phyloP scores from a whole-genome alignment of 2,113 vertebrate species.

The Anhinga anhinga region DNA sequence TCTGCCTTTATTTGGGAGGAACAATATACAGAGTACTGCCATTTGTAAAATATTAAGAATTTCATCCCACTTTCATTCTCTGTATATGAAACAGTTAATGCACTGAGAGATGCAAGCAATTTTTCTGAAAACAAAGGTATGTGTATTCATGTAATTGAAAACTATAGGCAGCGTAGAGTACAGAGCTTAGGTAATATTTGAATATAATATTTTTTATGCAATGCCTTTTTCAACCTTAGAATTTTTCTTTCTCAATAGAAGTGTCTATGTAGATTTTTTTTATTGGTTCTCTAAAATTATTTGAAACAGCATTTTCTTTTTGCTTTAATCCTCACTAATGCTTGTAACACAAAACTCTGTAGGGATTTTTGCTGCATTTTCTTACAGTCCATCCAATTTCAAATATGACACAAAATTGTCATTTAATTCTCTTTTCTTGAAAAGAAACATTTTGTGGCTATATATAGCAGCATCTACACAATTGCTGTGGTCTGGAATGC shows the following conservation, averaged over 20 bases:
- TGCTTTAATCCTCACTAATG: not conserved
- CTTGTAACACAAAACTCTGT: not conserved
- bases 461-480: not conserved
- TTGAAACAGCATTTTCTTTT: not conserved
- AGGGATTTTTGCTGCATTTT: not conserved
- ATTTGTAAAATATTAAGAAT: not conserved
- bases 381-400: not conserved
- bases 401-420: not conserved
- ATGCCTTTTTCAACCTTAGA: not conserved
- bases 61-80: not conserved
- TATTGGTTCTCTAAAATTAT: not conserved
- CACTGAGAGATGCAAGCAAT: not conserved
- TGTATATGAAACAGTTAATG: not conserved
- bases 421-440: not conserved
- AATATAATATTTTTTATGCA: not conserved
- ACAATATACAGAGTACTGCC: not conserved
- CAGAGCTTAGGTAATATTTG: not conserved
- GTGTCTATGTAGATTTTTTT: not conserved
- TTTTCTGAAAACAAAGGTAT: not conserved
- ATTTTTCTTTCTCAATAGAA: not conserved
- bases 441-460: not conserved
- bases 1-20: not conserved
- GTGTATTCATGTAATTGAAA: not conserved
- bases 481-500: not conserved
- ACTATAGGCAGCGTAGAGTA: not conserved